Evolutionary conservation across 2,113 vertebrate genomes (phyloP).

Genomic region (Eurypyga helias): DNA sequence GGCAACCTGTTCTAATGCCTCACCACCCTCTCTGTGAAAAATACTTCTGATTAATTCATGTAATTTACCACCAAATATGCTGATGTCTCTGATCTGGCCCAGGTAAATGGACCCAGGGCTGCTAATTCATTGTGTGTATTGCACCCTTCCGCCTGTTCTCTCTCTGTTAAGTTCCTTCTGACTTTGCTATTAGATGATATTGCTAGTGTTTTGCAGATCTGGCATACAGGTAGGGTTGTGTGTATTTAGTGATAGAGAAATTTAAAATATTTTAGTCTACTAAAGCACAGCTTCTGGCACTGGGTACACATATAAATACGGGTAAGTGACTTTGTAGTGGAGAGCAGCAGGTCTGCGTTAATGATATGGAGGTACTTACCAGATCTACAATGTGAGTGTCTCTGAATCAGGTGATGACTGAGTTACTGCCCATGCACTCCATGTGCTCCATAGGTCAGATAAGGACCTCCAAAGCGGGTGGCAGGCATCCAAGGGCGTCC

Average conservation of each 20-base stretch:
- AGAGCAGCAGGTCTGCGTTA: neutral
- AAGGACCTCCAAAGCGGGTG: neutral
- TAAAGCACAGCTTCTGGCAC: neutral
- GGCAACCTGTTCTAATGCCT: too few relatives aligned
- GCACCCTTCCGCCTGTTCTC: neutral
- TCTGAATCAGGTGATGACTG: neutral
- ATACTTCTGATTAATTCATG: neutral
- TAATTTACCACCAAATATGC: neutral
- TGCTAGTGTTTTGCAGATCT: neutral
- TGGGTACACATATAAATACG: neutral
- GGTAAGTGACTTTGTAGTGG: neutral
- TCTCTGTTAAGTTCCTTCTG: neutral
- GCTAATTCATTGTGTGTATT: neutral
- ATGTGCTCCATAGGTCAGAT: rapidly evolving
- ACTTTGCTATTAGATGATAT: neutral
- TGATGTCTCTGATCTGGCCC: neutral
- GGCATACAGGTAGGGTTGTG: neutral
- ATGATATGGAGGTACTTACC: neutral
- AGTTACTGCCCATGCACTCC: neutral
- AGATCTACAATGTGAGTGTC: neutral
- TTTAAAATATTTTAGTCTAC: neutral
- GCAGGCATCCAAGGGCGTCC: neutral
- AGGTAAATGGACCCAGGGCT: neutral
- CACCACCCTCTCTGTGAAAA: too few relatives aligned
- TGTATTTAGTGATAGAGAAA: neutral